A percentile compares a stretch with the other conserved stretches of the same genome.
These are phyloP conservation scores for Cololabis saira DNA, from an alignment of 2,113 vertebrate genomes.

Conservation along the genomic window DNA sequence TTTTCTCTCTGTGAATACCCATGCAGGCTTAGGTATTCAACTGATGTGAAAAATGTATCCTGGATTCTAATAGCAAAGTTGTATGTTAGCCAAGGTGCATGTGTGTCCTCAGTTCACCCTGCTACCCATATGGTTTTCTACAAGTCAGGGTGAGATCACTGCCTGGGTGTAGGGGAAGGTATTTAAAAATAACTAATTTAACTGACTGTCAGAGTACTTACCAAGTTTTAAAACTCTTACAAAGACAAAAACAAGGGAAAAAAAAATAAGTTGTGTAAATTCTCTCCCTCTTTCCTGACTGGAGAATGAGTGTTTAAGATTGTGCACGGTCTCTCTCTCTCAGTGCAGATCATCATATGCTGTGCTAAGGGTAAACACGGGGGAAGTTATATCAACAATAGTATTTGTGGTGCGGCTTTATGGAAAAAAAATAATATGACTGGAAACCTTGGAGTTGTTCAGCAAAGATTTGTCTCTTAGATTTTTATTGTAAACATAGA, in stretches of 20 bases:
- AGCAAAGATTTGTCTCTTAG: background rate
- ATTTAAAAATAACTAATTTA: slow-evolving; percentile 65
- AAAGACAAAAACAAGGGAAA: slow-evolving; percentile 10
- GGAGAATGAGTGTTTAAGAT: slow-evolving; percentile 7
- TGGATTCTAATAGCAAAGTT: slow-evolving; percentile 83
- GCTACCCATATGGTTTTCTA: slow-evolving; percentile 82
- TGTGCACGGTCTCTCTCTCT: slow-evolving; percentile 42
- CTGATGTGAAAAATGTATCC: slow-evolving; percentile 83
- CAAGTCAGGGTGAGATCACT: slow-evolving; percentile 80
- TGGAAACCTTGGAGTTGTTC: slow-evolving; percentile 13
- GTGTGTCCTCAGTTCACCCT: slow-evolving; percentile 84
- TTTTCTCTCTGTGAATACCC: slow-evolving; percentile 67
- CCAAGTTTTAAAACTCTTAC: slow-evolving; percentile 64
- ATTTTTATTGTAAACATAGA: background rate
- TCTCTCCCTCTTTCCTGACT: slow-evolving; percentile 41
- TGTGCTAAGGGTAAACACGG: no score
- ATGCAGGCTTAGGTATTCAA: slow-evolving; percentile 72
- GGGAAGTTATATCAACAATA: no score
- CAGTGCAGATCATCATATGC: slow-evolving; percentile 27
- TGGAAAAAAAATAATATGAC: no score
- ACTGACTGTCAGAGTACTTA: slow-evolving; percentile 31
- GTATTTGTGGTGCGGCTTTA: no score
- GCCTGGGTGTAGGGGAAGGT: slow-evolving; percentile 64
- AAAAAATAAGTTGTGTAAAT: slow-evolving; percentile 30
- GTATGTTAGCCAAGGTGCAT: slow-evolving; percentile 83